Evolutionary conservation across 2,797 vertebrate species (phyloP).

Genomic region (Coregonus suidteri): DNA sequence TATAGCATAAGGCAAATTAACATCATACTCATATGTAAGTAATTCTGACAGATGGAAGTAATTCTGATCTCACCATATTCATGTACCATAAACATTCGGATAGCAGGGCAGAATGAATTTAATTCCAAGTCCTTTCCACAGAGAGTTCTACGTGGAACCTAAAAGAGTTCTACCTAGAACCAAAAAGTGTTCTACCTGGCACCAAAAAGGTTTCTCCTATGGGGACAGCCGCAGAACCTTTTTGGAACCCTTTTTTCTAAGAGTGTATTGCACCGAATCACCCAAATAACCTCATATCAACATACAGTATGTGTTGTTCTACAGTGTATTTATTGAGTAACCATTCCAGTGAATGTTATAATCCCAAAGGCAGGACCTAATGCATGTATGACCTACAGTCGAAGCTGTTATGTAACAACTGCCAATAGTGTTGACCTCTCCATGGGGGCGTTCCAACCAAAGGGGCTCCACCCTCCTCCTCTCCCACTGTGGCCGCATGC

Average conservation of each 20-base stretch:
- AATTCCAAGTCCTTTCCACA: no score
- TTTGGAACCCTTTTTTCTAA: no score
- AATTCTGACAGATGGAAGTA: neutral
- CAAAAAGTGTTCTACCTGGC: no score
- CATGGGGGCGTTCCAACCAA: neutral
- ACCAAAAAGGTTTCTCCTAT: no score
- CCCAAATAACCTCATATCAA: neutral
- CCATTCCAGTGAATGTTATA: no score
- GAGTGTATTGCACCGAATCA: neutral
- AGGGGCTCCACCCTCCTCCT: neutral
- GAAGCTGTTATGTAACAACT: conserved; percentile 12
- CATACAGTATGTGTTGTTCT: neutral
- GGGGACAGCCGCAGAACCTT: no score
- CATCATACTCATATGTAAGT: neutral
- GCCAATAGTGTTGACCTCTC: neutral
- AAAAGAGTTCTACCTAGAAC: no score
- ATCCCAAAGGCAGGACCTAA: neutral
- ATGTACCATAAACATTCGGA: no score
- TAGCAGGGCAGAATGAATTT: no score
- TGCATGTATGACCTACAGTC: conserved; percentile 16
- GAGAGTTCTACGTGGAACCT: no score
- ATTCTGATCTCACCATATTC: no score
- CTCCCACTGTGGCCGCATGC: conserved; percentile 59
- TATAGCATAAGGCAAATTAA: neutral
- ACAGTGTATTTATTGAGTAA: no score